Conservation (phyloP, 2,888 invertebrate species). For the Harpagoxenus sublaevis region DNA sequence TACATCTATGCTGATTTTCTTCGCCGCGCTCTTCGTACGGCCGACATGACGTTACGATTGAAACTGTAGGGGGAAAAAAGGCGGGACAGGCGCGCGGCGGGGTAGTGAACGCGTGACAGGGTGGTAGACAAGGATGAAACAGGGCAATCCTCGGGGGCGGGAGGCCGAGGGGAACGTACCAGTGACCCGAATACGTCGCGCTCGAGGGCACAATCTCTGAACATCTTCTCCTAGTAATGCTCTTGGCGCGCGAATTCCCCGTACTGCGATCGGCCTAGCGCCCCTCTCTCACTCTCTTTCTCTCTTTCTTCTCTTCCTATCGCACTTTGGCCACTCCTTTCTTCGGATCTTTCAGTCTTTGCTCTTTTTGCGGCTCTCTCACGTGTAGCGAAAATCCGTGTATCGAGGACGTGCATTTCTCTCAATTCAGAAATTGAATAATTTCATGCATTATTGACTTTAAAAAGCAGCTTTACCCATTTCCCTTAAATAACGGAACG, state of each 20-base stretch:
- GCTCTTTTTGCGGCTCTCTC: neutral
- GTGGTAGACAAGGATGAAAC: constrained; percentile 41
- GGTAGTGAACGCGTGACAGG: constrained; percentile 54
- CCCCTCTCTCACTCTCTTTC: neutral
- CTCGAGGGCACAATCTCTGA: constrained; percentile 82
- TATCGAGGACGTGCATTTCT: neutral
- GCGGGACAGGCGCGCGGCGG: constrained; percentile 8
- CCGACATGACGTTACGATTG: constrained; percentile 62
- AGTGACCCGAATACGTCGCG: constrained; percentile 84
- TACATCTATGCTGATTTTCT: constrained; percentile 57
- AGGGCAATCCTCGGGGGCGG: constrained; percentile 47
- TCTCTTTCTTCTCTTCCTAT: neutral
- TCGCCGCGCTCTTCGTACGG: constrained; percentile 54
- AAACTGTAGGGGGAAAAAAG: constrained; percentile 53
- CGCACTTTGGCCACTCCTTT: neutral
- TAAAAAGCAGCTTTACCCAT: neutral
- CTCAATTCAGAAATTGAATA: neutral
- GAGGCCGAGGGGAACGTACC: constrained; percentile 71
- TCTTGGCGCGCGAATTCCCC: constrained; percentile 79
- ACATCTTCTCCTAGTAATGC: constrained; percentile 82
- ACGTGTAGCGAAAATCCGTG: neutral
- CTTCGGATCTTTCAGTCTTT: neutral
- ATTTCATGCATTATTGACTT: neutral
- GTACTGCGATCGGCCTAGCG: constrained; percentile 66
- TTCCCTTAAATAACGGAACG: neutral